Evolutionary conservation across 2,797 vertebrate genomes (phyloP), one percentile per base, ranked within the genome.

Genomic region (Alca torda): DNA sequence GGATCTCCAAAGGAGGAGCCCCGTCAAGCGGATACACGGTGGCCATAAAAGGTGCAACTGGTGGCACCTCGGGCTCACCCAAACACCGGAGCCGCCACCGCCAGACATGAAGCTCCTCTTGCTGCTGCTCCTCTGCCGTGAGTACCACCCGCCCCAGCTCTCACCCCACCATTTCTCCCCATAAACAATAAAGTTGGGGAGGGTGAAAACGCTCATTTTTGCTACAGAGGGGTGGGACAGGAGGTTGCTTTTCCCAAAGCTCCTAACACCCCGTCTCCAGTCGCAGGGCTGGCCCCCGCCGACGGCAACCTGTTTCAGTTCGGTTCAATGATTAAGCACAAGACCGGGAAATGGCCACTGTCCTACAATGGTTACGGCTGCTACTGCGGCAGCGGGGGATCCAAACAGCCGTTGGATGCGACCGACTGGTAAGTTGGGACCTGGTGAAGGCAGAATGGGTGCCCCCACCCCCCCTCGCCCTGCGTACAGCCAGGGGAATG

Each of bases 311-410:
- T 97, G 81, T 0, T 31, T 17, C 97, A 97, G 95, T 97, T 98
- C 1, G 69, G 57, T 31, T 0, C 15, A 4, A 97, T 97, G 97
- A 97, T 98, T 1, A 84, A 25, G 35, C 25, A 13, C 28, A 37
- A 65, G 95, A 97, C 97, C 0, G 77, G 97, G 28, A 98, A 93
- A 63, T 31, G 3, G 0, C 1, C 64, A 0, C 64, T 76, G 75
- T 83, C 91, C 60, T 97, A 97, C 93, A 86, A 79, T 0, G 13
- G 89, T 10, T 98, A 98, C 0, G 94, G 97, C 70, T 98, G 98
- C 76, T 61, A 94, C 92, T 98, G 98, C 0, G 93, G 96, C 13
- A 3, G 41, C 1, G 84, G 96, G 0, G 97, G 97, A 16, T 63
- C 96, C 93, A 94, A 90, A 46, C 75, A 85, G 93, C 97, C 97